Evolutionary conservation across 2,888 invertebrate species (phyloP).

Genomic region (Phaonia tiefii): DNA sequence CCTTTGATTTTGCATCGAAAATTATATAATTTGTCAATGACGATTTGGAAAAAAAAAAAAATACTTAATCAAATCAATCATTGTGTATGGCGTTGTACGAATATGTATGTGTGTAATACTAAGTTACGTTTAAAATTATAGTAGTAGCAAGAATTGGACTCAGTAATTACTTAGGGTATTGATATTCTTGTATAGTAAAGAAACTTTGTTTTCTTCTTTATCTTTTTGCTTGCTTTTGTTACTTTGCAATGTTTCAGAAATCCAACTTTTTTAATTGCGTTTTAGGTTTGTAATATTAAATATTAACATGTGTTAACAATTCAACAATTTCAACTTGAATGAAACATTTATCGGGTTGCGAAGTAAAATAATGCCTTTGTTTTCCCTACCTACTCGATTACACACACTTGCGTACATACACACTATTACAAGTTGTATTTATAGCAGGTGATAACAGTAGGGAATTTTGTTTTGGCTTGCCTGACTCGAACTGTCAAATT

Average conservation of each 20-base stretch:
- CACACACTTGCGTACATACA: no score
- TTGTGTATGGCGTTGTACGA: conserved; percentile 45
- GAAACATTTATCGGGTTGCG: conserved; percentile 68
- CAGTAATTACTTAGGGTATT: conserved; percentile 61
- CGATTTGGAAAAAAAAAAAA: conserved; percentile 1
- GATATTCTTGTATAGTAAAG: conserved; percentile 45
- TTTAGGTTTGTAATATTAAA: conserved; percentile 24
- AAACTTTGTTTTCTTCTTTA: conserved; percentile 57
- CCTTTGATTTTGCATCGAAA: conserved; percentile 49
- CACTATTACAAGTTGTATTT: no score
- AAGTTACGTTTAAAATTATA: conserved; percentile 44
- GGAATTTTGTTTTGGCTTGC: no score
- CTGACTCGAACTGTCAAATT: no score
- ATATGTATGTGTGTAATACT: conserved; percentile 54
- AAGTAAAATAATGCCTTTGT: conserved; percentile 62
- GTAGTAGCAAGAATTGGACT: conserved; percentile 44
- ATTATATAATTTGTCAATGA: background rate
- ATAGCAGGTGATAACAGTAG: no score
- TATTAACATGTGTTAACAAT: conserved; percentile 75
- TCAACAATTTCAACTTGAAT: conserved; percentile 80
- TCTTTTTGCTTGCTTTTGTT: conserved; percentile 55
- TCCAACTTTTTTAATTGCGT: conserved; percentile 55
- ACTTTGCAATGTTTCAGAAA: conserved; percentile 62
- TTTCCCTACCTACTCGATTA: background rate
- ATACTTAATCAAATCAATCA: conserved; percentile 37